Evolutionary conservation across 2,888 invertebrate species (phyloP), one percentile per base, ranked within the genome.

Genomic region (Apomyelois bistriatella): DNA sequence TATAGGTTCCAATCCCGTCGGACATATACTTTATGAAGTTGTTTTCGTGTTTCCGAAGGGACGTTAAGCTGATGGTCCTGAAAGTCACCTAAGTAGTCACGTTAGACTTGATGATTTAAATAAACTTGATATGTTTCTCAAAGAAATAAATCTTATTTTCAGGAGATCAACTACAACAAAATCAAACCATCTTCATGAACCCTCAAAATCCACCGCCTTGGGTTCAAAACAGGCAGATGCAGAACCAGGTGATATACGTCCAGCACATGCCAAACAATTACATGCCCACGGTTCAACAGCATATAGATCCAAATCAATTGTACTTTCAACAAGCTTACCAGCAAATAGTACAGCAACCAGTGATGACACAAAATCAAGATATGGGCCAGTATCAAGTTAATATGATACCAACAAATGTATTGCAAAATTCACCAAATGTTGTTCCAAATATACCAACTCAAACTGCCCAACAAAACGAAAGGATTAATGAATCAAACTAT

Each of bases 121-220:
- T n/a, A n/a, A n/a, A n/a, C n/a, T n/a, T n/a, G n/a, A n/a, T n/a
- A n/a, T n/a, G n/a, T n/a, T n/a, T n/a, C n/a, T n/a, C n/a, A n/a
- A n/a, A n/a, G n/a, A n/a, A n/a, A n/a, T n/a, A n/a, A n/a, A 22
- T 40, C 52, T 52, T 35, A n/a, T n/a, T 82, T 80, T 16, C 78
- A 88, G 87, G 84, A 38, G 84, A 87, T 32, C 84, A 85, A 60
- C 72, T 74, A 16, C 82, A 82, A 53, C 82, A 76, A 53, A 84
- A 82, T 52, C 87, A 87, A 62, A 77, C 81, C 0, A 76, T 82
- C 55, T 72, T 85, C 47, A 76, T 88, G 52, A 88, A 87, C 57
- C 79, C 82, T 1, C 85, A 86, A 58, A 89, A 87, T 43, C 75
- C 83, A 9, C 89, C 89, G 41, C 89, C 89, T 71, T 90, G 89